phyloP scores from a whole-genome alignment of 64 coral and sea anemone genomes.

The Pocillopora verrucosa region DNA sequence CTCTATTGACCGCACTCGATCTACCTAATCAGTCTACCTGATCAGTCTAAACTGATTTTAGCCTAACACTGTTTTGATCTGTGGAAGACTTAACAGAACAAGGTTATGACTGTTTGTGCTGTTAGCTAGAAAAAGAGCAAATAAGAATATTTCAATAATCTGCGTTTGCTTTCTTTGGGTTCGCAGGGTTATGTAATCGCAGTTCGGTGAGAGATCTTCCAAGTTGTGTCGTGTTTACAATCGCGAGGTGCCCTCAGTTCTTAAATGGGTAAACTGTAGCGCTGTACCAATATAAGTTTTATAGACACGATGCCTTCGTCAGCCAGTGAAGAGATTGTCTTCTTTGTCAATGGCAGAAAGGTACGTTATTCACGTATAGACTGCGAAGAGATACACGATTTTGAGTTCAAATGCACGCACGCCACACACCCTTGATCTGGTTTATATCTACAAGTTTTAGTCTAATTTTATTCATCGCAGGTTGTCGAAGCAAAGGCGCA shows the following conservation, averaged over 20 bases:
- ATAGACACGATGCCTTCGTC: constrained; percentile 54
- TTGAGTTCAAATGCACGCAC: not conserved
- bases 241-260: not conserved
- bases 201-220: too few relatives aligned
- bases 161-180: too few relatives aligned
- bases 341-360: constrained; percentile 90
- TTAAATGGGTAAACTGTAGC: not conserved
- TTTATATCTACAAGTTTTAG: too few relatives aligned
- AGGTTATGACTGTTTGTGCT: too few relatives aligned
- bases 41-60: too few relatives aligned
- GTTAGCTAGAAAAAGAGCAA: too few relatives aligned
- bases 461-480: constrained; percentile 20
- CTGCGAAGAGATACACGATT: not conserved
- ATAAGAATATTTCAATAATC: too few relatives aligned
- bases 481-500: constrained; percentile 57
- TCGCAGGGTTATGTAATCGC: too few relatives aligned
- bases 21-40: too few relatives aligned
- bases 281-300: not conserved
- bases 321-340: constrained; percentile 39
- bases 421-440: not conserved
- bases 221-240: not conserved
- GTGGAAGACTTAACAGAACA: too few relatives aligned
- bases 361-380: constrained; percentile 2
- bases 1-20: too few relatives aligned
- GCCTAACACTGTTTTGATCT: too few relatives aligned